These are phyloP conservation scores for Caenorhabditis briggsae DNA, from an alignment of 1,140 invertebrate genomes.

Conservation along the genomic window DNA sequence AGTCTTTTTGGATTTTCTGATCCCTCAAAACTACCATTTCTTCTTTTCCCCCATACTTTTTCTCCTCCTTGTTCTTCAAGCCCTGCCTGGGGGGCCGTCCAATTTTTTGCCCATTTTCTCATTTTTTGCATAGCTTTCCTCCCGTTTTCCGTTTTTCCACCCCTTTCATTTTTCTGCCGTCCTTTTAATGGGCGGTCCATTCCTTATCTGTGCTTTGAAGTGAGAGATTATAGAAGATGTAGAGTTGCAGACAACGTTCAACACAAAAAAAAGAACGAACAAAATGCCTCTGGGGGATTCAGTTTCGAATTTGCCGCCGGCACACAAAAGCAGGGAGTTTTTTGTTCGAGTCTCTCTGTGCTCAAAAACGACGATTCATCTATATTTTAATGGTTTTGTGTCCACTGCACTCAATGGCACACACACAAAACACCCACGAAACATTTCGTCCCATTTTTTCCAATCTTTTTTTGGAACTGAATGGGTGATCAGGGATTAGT, in stretches of 20 bases:
- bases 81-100: conserved; percentile 48
- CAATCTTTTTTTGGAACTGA: background rate
- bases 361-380: conserved; percentile 43
- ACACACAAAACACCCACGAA: background rate
- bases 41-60: background rate
- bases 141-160: background rate
- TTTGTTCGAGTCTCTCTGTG: conserved; percentile 3
- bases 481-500: conserved; percentile 25
- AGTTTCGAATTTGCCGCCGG: conserved; percentile 51
- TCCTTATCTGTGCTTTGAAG: conserved; percentile 44
- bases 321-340: conserved; percentile 3
- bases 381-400: conserved; percentile 56
- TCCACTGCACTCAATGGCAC: conserved; percentile 43
- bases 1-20: no score
- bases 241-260: conserved; percentile 28
- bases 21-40: background rate
- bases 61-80: background rate
- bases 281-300: conserved; percentile 19
- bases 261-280: conserved; percentile 9
- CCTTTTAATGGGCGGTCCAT: conserved; percentile 51
- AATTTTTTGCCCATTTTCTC: conserved; percentile 47
- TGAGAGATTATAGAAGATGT: background rate
- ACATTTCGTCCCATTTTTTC: conserved; percentile 9
- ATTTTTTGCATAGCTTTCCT: background rate
- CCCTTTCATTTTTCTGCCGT: background rate